Evolutionary conservation across 2,888 invertebrate species (phyloP), one percentile per base, ranked within the genome.

Genomic region (Cryptophagus acutangulus): DNA sequence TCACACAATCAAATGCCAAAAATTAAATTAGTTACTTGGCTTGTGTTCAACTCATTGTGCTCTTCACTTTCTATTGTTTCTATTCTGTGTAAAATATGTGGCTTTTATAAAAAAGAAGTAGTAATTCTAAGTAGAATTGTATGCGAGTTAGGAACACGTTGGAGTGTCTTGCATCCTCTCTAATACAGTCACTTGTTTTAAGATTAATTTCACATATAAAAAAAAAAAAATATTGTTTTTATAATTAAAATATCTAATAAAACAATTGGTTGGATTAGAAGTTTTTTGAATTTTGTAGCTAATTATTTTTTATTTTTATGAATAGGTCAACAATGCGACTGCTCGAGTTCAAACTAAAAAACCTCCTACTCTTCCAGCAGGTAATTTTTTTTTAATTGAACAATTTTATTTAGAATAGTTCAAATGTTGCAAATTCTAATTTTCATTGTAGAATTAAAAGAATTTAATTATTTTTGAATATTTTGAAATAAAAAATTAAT

Each of bases 321-420:
- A 10, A 69, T 80, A 93, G 95, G 95, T 97, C 72, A 97, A 97
- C 82, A 97, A 97, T 78, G 97, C 97, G 61, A 97, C 97, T 63
- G 97, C 97, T 65, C 82, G 97, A 78, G 95, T 97, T 73, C 96
- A 97, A 82, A 96, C 96, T 69, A 95, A 94, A 84, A 97, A 97
- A 78, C 87, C 91, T 60, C 83, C 90, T 58, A 78, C 89, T 61
- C 82, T 92, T 70, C 89, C 91, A 61, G 86, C 89, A 78, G 91
- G 91, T 91, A 76, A 82, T 15, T n/a, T n/a, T n/a, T n/a, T n/a
- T n/a, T n/a, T n/a, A n/a, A n/a, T n/a, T n/a, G n/a, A n/a, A n/a
- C n/a, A n/a, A n/a, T n/a, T n/a, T n/a, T n/a, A n/a, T n/a, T n/a
- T n/a, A n/a, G n/a, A n/a, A n/a, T n/a, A n/a, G n/a, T n/a, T n/a